Evolutionary conservation across 1,140 invertebrate species (phyloP).

Genomic region (Megalopta genalis): DNA sequence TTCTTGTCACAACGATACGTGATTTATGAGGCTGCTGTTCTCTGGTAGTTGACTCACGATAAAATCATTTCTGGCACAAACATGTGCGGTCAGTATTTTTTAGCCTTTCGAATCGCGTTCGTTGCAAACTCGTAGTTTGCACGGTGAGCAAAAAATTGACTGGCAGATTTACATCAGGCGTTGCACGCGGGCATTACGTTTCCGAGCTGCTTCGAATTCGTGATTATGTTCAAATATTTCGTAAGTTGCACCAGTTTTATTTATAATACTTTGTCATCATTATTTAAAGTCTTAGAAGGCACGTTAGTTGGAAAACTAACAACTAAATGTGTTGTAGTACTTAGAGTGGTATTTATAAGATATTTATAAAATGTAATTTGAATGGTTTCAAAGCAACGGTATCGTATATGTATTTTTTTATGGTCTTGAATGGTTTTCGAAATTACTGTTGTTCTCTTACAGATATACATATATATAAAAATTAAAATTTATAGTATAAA

Average conservation of each 20-base stretch:
- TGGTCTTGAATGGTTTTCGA: no score
- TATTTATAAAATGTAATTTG: no score
- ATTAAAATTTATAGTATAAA: no score
- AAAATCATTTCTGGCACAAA: constrained; percentile 1
- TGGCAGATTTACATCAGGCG: neutral
- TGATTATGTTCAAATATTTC: constrained; percentile 20
- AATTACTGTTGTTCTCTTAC: no score
- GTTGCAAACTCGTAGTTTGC: neutral
- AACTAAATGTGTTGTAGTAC: no score
- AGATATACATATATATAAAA: no score
- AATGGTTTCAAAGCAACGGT: no score
- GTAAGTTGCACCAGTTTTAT: neutral
- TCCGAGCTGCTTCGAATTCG: neutral
- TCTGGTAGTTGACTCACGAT: constrained; percentile 1
- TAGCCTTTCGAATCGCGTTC: neutral
- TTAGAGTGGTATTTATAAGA: no score
- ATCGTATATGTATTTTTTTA: no score
- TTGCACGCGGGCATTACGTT: neutral
- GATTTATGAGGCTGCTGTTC: constrained; percentile 21
- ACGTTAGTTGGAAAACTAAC: no score
- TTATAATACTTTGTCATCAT: neutral
- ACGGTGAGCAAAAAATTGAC: neutral
- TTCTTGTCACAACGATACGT: neutral
- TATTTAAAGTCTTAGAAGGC: no score
- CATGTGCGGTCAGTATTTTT: constrained; percentile 1